Evolutionary conservation across 2,113 vertebrate species (phyloP).

Genomic region (Hystrix cristata): DNA sequence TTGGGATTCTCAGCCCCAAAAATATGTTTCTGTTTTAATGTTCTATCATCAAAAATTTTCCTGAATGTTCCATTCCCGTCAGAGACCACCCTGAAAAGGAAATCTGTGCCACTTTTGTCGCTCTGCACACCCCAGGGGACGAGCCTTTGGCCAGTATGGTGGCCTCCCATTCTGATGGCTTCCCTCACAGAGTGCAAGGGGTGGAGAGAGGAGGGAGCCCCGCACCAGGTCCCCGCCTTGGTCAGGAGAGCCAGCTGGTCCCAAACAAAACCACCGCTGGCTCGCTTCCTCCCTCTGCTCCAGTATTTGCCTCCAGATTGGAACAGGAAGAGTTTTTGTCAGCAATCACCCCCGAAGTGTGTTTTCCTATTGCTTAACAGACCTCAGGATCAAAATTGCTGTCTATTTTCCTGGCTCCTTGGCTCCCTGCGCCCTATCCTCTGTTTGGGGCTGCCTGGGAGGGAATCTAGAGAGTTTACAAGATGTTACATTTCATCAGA

Average conservation of each 20-base stretch:
- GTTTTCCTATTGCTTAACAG: slow-evolving; percentile 77
- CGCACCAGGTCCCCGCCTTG: background rate
- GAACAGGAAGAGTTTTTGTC: slow-evolving; percentile 64
- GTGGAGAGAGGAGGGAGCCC: background rate
- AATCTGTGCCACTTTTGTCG: slow-evolving; percentile 70
- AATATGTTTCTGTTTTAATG: slow-evolving; percentile 81
- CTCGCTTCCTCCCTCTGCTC: slow-evolving; percentile 52
- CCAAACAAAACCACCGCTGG: slow-evolving; percentile 49
- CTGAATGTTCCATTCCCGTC: slow-evolving; percentile 63
- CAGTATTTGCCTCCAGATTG: slow-evolving; percentile 59
- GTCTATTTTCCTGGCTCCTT: slow-evolving; percentile 47
- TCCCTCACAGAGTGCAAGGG: slow-evolving; percentile 14
- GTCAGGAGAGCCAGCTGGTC: slow-evolving; percentile 51
- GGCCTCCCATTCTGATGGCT: slow-evolving; percentile 78
- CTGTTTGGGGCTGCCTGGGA: slow-evolving; percentile 14
- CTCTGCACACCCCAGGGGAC: background rate
- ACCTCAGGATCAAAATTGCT: slow-evolving; percentile 46
- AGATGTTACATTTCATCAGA: background rate
- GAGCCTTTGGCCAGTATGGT: slow-evolving; percentile 64
- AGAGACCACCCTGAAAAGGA: slow-evolving; percentile 82
- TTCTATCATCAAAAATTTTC: slow-evolving; percentile 62
- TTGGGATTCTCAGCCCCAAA: slow-evolving; percentile 71
- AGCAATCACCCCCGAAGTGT: slow-evolving; percentile 62
- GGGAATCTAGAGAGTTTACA: slow-evolving; percentile 30
- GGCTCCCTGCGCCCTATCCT: background rate